These are phyloP conservation scores for Xestia xanthographa DNA, from an alignment of 2,888 invertebrate genomes.

Conservation along the genomic window DNA sequence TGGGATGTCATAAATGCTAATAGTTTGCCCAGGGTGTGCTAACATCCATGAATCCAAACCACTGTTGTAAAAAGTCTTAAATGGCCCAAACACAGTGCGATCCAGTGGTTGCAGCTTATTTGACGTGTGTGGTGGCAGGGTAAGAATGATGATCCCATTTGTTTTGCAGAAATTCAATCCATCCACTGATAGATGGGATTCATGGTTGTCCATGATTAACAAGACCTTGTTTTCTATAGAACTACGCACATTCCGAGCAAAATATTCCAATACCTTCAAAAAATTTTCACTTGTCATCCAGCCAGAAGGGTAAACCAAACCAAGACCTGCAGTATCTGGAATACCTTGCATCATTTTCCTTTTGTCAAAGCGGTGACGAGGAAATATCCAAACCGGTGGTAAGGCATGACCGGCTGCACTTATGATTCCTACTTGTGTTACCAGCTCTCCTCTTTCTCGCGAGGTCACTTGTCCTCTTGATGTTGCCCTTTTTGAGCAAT, in stretches of 20 bases:
- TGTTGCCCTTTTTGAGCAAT: too few relatives aligned
- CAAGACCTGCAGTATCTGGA: too few relatives aligned
- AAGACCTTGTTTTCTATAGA: conserved; percentile 5
- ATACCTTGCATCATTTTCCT: too few relatives aligned
- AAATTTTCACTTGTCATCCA: too few relatives aligned
- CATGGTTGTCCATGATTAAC: conserved; percentile 22
- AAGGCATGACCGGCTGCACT: too few relatives aligned
- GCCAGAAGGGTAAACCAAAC: too few relatives aligned
- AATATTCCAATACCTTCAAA: too few relatives aligned
- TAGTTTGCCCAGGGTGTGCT: conserved; percentile 15
- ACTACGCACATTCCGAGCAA: background rate
- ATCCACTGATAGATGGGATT: conserved; percentile 14
- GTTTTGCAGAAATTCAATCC: conserved; percentile 1
- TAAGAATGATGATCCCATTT: conserved; percentile 10
- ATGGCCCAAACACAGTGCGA: conserved; percentile 5
- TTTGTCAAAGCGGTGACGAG: too few relatives aligned
- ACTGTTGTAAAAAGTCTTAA: background rate
- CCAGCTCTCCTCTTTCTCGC: too few relatives aligned
- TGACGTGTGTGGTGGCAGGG: conserved; percentile 5
- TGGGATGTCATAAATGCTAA: conserved; percentile 2
- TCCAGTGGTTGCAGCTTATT: conserved; percentile 13
- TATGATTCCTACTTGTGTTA: too few relatives aligned
- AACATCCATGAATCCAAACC: conserved; percentile 12
- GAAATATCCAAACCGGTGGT: too few relatives aligned
- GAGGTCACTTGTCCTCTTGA: too few relatives aligned